A percentile compares a stretch with the other conserved stretches of the same genome.
phyloP scores from a whole-genome alignment of 2,888 invertebrate species.

The Melanargia galathea region DNA sequence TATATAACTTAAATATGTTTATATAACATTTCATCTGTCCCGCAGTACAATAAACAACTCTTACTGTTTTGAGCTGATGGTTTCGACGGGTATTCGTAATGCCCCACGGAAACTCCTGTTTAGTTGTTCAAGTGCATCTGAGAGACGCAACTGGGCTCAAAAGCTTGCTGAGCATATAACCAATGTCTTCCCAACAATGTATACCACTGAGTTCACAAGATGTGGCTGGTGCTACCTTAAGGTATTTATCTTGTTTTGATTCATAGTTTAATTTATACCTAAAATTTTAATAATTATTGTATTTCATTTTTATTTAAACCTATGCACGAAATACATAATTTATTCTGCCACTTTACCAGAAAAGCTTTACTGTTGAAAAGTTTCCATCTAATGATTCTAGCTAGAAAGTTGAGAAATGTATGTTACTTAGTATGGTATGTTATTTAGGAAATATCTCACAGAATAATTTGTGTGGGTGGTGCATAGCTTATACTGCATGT shows the following conservation, averaged over 20 bases:
- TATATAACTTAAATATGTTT: too few species aligned
- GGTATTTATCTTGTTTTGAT: conserved; percentile 58
- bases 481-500: too few species aligned
- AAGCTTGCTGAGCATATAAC: conserved; percentile 89
- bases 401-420: neutral
- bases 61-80: conserved; percentile 84
- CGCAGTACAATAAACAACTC: conserved; percentile 79
- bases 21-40: neutral
- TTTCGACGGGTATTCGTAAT: conserved; percentile 62
- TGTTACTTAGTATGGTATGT: too few species aligned
- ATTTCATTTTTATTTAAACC: too few species aligned
- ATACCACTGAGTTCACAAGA: conserved; percentile 87
- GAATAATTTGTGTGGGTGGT: too few species aligned
- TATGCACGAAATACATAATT: too few species aligned
- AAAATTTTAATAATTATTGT: neutral
- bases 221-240: conserved; percentile 92
- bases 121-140: conserved; percentile 79
- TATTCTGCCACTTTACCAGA: too few species aligned
- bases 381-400: neutral
- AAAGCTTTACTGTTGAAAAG: too few species aligned
- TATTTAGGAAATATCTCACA: too few species aligned
- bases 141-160: conserved; percentile 88
- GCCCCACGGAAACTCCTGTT: conserved; percentile 79
- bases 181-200: conserved; percentile 82
- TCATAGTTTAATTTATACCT: neutral